These are phyloP conservation scores for Drosophila ogumai DNA, from an alignment of 1,140 invertebrate genomes.

Conservation along the genomic window DNA sequence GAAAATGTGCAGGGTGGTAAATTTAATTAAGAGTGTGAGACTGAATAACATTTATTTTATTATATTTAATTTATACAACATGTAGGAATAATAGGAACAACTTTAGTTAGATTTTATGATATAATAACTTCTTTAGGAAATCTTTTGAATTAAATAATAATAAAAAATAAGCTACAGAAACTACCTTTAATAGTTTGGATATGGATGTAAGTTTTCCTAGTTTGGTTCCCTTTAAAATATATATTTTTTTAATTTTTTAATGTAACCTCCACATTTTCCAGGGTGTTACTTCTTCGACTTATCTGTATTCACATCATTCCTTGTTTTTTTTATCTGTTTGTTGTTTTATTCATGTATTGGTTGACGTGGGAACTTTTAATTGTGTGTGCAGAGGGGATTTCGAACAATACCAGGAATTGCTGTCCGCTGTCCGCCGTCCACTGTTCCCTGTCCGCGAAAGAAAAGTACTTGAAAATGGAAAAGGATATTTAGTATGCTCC, in stretches of 20 bases:
- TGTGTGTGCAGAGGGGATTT: constrained; percentile 58
- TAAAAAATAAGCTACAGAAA: background rate
- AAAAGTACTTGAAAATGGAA: constrained; percentile 61
- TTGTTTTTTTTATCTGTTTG: constrained; percentile 4
- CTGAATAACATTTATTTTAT: background rate
- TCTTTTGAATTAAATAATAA: background rate
- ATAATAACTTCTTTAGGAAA: background rate
- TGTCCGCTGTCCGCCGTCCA: constrained; percentile 12
- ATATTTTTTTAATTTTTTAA: background rate
- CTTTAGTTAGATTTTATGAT: background rate
- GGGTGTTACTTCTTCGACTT: background rate
- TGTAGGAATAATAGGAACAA: background rate
- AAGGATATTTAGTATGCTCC: constrained; percentile 75
- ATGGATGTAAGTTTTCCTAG: background rate
- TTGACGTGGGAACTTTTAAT: constrained; percentile 80
- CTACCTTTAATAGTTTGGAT: background rate
- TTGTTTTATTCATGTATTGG: constrained; percentile 73
- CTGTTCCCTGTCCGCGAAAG: background rate
- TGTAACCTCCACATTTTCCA: background rate
- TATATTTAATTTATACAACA: background rate
- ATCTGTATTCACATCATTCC: background rate
- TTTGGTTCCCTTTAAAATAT: background rate
- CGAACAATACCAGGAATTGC: constrained; percentile 62
- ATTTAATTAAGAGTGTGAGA: background rate
- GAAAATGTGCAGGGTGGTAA: background rate